Base-by-base conservation (phyloP, 2,113 vertebrate genomes). In the Barnardius zonarius region DNA sequence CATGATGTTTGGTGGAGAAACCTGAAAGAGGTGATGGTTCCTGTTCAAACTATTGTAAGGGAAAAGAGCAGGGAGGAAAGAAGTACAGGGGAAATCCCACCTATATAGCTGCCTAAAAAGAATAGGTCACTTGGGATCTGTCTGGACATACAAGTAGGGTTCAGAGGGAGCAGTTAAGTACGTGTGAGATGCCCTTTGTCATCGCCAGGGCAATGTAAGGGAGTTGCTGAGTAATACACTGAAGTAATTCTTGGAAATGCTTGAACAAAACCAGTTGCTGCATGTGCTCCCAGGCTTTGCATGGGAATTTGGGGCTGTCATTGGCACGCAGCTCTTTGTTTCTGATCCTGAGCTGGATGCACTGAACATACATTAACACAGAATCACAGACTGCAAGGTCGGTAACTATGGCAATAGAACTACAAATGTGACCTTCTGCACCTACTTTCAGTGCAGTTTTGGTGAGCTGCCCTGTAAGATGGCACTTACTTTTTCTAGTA, bases 301-400 rank as follows among this genome's bases (percentile, higher is more conserved):
- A 0, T 66, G 77, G 25, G 83, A 37, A 49, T 76, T 23, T 44
- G 69, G 80, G 66, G 44, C 88, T 0, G 2, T 19, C 0, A 0
- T 8, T 73, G 70, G 68, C 84, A 18, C 44, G 15, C 35, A 9
- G 57, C 66, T 78, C 72, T 83, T 90, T 92, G 90, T 90, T 68
- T 33, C 80, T 39, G 51, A 63, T 80, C 61, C 70, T 5, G 88
- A 11, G 39, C 48, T 68, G 80, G 86, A 83, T 17, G 27, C 5
- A 23, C 82, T 82, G 82, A 88, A 35, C 75, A 22, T 46, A 39
- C 79, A 18, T 57, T 5, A 93, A 24, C 52, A 10, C 41, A 31
- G 72, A 57, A 48, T 16, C 30, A 18, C 37, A 13, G 61, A 3
- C 3, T 46, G 80, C 20, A 20, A 41, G 69, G 9, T 41, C 54